phyloP scores from a whole-genome alignment of 2,113 vertebrate genomes.

The Nibea coibor region DNA sequence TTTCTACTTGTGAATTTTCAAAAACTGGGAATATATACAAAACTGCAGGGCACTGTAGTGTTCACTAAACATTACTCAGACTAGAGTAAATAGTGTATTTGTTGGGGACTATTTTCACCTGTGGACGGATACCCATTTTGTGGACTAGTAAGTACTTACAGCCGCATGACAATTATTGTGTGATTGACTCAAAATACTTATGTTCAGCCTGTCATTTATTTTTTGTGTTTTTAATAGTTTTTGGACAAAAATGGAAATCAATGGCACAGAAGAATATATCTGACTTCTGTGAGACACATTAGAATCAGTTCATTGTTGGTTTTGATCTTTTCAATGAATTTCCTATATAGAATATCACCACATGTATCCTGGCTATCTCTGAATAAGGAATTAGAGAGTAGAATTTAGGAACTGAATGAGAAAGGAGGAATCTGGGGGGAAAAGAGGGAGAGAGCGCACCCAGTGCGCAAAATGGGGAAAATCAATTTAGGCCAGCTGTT shows the following conservation, averaged over 20 bases:
- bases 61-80: not conserved
- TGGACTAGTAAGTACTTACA: not conserved
- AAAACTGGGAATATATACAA: not conserved
- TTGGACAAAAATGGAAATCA: not conserved
- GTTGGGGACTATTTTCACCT: not conserved
- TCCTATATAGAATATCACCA: not conserved
- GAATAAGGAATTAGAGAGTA: slow-evolving; percentile 22
- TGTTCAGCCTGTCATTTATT: not conserved
- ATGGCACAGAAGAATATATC: not conserved
- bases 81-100: not conserved
- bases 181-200: not conserved
- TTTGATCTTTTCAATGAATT: not conserved
- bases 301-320: not conserved
- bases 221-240: not conserved
- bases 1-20: not conserved
- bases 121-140: not conserved
- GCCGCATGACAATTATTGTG: not conserved
- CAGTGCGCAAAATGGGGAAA: slow-evolving; percentile 50
- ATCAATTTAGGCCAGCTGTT: slow-evolving; percentile 69
- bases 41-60: not conserved
- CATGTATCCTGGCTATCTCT: not conserved
- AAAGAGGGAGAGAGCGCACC: slow-evolving; percentile 25
- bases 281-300: not conserved
- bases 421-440: slow-evolving; percentile 2
- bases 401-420: slow-evolving; percentile 39